Evolutionary conservation across 2,113 vertebrate species (phyloP).

Genomic region (Cranoglanis bouderius): DNA sequence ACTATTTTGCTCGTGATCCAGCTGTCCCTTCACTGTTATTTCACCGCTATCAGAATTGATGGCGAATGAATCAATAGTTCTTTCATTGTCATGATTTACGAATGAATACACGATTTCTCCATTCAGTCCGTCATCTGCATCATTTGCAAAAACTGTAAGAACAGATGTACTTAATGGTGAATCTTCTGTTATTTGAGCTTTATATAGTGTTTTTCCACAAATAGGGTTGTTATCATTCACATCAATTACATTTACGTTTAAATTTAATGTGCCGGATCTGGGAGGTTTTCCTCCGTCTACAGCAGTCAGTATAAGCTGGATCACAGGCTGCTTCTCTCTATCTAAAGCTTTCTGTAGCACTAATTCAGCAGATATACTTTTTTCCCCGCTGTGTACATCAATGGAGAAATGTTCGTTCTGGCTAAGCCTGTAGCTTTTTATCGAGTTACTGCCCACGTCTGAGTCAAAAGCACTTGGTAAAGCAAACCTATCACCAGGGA

Average conservation of each 20-base stretch:
- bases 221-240: constrained; percentile 63
- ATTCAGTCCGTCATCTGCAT: constrained; percentile 72
- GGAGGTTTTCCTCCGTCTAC: constrained; percentile 68
- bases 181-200: constrained; percentile 65
- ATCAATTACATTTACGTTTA: constrained; percentile 62
- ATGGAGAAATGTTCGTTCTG: constrained; percentile 68
- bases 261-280: constrained; percentile 53
- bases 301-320: constrained; percentile 61
- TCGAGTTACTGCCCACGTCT: constrained; percentile 66
- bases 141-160: constrained; percentile 63
- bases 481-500: constrained; percentile 59
- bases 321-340: constrained; percentile 60
- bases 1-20: constrained; percentile 72
- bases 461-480: constrained; percentile 62
- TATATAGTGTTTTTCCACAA: constrained; percentile 68
- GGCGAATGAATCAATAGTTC: constrained; percentile 69
- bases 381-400: constrained; percentile 65
- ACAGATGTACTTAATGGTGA: constrained; percentile 46
- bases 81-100: constrained; percentile 72
- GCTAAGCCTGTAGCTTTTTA: constrained; percentile 68
- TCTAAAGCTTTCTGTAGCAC: constrained; percentile 55
- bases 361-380: constrained; percentile 63
- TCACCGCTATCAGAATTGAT: constrained; percentile 74
- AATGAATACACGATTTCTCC: constrained; percentile 64
- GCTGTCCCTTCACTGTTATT: constrained; percentile 67